Evolutionary conservation across 2,113 vertebrate species (phyloP), one percentile per base, ranked within the genome.

Genomic region (Oncorhynchus keta): DNA sequence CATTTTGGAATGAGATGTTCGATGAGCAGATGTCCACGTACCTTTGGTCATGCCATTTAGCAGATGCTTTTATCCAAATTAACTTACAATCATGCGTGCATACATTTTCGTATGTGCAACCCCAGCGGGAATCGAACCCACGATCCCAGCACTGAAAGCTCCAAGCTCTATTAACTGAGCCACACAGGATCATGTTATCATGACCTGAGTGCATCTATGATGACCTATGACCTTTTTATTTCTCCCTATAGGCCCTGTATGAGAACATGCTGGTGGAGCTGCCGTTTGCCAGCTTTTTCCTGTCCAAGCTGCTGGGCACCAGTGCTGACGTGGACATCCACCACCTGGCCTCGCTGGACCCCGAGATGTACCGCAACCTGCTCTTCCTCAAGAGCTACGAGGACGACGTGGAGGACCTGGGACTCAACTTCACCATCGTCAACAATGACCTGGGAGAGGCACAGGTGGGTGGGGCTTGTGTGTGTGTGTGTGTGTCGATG

Each of bases 381-480:
- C 96, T 99, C 65, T 99, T 99, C 84, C 96, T 99, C 75, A 99
- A 99, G 93, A 98, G 97, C 93, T 99, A 99, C 0, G 96, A 98
- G 80, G 98, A 91, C 0, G 97, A 99, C 0, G 97, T 99, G 76
- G 97, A 99, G 83, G 98, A 99, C 78, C 94, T 99, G 67, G 98
- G 98, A 12, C 93, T 99, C 2, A 99, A 99, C 92, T 99, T 99
- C 90, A 99, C 98, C 0, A 94, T 98, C 82, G 97, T 99, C 74
- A 99, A 99, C 92, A 99, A 99, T 4, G 97, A 99, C 79, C 94
- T 99, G 8, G 97, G 98, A 69, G 97, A 99, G 85, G 98, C 98
- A 0, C 97, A 97, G 95, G 5, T 32, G 26, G 11, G 61, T 32
- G 11, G 64, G 3, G 62, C 1, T 65, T 65, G 62, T 66, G n/a